Evolutionary conservation across 2,797 vertebrate genomes (phyloP), one percentile per base, ranked within the genome.

Genomic region (Nyctibius grandis): DNA sequence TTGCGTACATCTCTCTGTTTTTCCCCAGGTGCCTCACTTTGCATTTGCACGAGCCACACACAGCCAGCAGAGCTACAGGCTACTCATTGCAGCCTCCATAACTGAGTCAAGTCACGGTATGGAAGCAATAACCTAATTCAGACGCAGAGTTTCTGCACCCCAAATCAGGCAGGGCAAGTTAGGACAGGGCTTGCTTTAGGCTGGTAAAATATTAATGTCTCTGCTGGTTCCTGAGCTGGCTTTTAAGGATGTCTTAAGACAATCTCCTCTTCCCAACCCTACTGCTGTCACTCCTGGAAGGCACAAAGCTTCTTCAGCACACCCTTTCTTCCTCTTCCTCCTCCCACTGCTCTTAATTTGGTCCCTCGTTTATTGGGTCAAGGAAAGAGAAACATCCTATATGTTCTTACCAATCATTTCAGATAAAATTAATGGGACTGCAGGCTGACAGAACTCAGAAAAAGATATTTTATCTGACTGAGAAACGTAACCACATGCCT

Each of bases 351-450:
- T 91, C 51, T 76, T 88, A 91, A 87, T 89, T 87, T 26, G 2
- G 21, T 56, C 78, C 40, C 28, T 91, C 60, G 31, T 87, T 87
- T 80, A 72, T 68, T 81, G 31, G 20, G 59, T 78, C 50, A 86
- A 90, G 77, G 29, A 88, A 84, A 86, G 47, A 85, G 67, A 65
- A 93, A 75, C 54, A 87, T 73, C 57, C 54, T 51, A 47, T 63
- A 40, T 72, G 28, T 84, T 88, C 79, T 75, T 68, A 75, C 61
- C 64, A 81, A 56, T 89, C 83, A 47, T 28, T 64, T 33, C 59
- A 65, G 74, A 73, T 59, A 95, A 96, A 92, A 95, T 74, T 75
- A 89, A 89, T 85, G 44, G 80, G 54, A 82, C 95, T 89, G 95
- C 63, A 87, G 86, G 22, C 47, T 89, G 67, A 69, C 50, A 82